Evolutionary conservation across 2,113 vertebrate species (phyloP).

Genomic region (Chelonoidis abingdonii): DNA sequence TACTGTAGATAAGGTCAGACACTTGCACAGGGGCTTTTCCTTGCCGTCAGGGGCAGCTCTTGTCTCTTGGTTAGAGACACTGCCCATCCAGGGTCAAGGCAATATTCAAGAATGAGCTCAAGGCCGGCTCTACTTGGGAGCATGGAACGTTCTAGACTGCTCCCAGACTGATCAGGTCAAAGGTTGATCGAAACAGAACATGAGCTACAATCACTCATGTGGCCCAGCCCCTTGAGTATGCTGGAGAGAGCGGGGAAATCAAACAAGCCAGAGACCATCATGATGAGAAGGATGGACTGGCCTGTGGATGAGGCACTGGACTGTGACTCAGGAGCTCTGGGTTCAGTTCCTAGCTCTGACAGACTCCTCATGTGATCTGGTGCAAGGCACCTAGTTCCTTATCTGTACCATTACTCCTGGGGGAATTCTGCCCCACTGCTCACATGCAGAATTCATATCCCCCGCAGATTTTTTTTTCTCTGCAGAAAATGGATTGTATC

Average conservation of each 20-base stretch:
- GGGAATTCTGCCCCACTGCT: too few species aligned
- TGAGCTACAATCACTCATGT: not conserved
- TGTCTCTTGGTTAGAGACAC: not conserved
- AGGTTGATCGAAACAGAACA: not conserved
- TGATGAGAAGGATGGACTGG: not conserved
- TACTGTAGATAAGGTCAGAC: not conserved
- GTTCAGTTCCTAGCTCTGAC: not conserved
- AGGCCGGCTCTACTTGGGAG: not conserved
- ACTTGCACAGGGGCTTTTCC: not conserved
- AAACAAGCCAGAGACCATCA: not conserved
- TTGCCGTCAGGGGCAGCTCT: not conserved
- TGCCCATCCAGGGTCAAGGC: not conserved
- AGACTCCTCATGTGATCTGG: not conserved
- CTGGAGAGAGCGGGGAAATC: not conserved
- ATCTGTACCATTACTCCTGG: too few species aligned
- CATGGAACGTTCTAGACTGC: not conserved
- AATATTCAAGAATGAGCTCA: not conserved
- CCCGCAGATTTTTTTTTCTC: too few species aligned
- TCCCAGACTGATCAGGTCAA: not conserved
- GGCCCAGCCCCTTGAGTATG: not conserved
- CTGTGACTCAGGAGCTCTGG: not conserved
- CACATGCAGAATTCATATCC: too few species aligned
- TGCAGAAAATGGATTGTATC: too few species aligned
- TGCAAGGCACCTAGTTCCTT: not conserved
- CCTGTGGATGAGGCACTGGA: not conserved